Conservation (phyloP, 2,888 invertebrate species). For the Ectemnius lituratus region DNA sequence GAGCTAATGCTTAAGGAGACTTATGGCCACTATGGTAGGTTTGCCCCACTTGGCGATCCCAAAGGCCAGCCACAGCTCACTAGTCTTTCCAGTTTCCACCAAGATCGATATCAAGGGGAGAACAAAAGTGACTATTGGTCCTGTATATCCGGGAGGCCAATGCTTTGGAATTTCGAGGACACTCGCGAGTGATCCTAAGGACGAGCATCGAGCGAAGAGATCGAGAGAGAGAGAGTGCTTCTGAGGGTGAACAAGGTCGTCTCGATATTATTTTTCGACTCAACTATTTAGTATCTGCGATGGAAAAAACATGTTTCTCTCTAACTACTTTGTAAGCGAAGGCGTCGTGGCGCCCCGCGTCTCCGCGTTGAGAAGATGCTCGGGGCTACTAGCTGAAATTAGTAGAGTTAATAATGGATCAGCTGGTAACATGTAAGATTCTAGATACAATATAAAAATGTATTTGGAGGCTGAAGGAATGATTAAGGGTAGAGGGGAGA, state of each 20-base stretch:
- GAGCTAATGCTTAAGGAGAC: too few species aligned
- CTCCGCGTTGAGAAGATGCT: constrained; percentile 34
- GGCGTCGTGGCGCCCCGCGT: constrained; percentile 35
- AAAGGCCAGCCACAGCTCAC: too few species aligned
- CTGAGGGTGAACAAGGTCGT: constrained; percentile 52
- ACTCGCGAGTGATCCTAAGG: constrained; percentile 48
- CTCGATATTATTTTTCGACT: constrained; percentile 72
- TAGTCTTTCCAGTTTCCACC: too few species aligned
- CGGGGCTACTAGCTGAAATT: not conserved
- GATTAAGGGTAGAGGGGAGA: constrained; percentile 16
- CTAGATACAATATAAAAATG: not conserved
- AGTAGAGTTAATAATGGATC: too few species aligned
- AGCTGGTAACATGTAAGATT: not conserved
- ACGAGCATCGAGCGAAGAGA: constrained; percentile 37
- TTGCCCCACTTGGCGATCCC: too few species aligned
- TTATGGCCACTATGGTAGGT: too few species aligned
- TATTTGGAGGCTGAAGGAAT: too few species aligned
- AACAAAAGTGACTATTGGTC: too few species aligned
- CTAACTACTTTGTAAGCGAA: constrained; percentile 66
- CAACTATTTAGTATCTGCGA: constrained; percentile 69
- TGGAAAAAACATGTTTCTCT: constrained; percentile 66
- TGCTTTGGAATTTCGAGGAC: not conserved
- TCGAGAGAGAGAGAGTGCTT: constrained; percentile 24
- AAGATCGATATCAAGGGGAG: too few species aligned
- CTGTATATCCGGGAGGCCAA: too few species aligned